These are phyloP conservation scores for Morinoia aosen DNA, from an alignment of 2,888 invertebrate species.

Conservation along the genomic window DNA sequence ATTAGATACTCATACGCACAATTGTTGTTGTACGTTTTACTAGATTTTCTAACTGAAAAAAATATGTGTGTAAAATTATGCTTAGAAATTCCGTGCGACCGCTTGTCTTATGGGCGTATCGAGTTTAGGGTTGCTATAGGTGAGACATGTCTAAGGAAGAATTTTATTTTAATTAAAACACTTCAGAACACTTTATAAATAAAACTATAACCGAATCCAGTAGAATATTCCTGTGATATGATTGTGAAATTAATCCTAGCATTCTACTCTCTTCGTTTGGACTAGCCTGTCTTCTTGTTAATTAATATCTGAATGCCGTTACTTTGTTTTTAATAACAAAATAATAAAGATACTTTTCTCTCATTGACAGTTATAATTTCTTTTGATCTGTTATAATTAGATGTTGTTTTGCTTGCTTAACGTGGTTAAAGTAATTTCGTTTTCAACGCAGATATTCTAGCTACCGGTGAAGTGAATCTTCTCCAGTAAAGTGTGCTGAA, in stretches of 20 bases:
- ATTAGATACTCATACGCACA: neutral
- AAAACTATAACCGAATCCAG: neutral
- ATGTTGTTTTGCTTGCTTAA: neutral
- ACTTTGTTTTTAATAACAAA: neutral
- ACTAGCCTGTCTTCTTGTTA: neutral
- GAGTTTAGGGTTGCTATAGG: no score
- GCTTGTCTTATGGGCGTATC: neutral
- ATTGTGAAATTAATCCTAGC: neutral
- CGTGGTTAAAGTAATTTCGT: neutral
- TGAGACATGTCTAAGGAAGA: no score
- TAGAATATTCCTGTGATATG: neutral
- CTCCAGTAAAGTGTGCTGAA: neutral
- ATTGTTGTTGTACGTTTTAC: neutral
- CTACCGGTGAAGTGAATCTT: neutral
- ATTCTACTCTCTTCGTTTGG: neutral
- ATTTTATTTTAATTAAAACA: neutral
- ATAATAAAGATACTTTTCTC: neutral
- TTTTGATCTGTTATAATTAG: neutral
- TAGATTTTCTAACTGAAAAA: neutral
- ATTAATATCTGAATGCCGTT: neutral
- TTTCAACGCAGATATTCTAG: neutral
- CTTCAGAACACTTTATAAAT: neutral
- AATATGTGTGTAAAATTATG: neutral
- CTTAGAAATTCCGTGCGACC: neutral
- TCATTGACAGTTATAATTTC: no score